phyloP scores from a whole-genome alignment of 2,113 vertebrate genomes.

The Dipodomys stephensi region DNA sequence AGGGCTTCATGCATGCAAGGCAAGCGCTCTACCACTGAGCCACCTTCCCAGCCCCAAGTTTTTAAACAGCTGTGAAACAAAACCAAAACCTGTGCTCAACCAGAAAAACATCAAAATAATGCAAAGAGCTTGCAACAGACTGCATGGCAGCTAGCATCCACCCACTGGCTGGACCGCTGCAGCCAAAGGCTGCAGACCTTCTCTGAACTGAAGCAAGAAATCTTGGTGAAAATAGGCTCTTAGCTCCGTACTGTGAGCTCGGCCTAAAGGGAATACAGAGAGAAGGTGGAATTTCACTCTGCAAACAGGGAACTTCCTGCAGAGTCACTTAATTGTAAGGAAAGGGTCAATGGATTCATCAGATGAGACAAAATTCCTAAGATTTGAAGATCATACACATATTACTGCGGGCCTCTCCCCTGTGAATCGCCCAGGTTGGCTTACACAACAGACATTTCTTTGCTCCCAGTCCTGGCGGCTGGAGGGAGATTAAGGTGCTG shows the following conservation, averaged over 20 bases:
- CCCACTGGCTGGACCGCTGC: not conserved
- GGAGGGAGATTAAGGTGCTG: not conserved
- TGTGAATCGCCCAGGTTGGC: not conserved
- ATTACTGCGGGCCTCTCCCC: not conserved
- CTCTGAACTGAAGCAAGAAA: not conserved
- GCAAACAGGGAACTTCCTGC: not conserved
- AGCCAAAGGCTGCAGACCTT: not conserved
- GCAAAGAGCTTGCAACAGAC: not conserved
- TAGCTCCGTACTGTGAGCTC: not conserved
- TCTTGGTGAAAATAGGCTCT: not conserved
- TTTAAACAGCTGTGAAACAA: not conserved
- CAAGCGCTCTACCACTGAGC: too few species aligned
- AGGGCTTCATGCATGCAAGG: too few species aligned
- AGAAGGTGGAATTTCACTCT: not conserved
- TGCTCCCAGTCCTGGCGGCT: not conserved
- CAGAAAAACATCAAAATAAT: not conserved
- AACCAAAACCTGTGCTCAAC: not conserved
- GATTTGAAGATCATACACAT: not conserved
- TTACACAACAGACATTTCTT: not conserved
- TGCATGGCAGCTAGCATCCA: not conserved
- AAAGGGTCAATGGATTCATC: slow-evolving; percentile 2
- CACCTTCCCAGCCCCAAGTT: not conserved
- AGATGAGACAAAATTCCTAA: not conserved
- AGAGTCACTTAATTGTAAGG: not conserved
- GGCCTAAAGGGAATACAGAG: not conserved